A percentile compares a stretch with the other conserved stretches of the same genome.
Conservation (phyloP, 92 coral and sea anemone genomes). For the Porites divaricata region DNA sequence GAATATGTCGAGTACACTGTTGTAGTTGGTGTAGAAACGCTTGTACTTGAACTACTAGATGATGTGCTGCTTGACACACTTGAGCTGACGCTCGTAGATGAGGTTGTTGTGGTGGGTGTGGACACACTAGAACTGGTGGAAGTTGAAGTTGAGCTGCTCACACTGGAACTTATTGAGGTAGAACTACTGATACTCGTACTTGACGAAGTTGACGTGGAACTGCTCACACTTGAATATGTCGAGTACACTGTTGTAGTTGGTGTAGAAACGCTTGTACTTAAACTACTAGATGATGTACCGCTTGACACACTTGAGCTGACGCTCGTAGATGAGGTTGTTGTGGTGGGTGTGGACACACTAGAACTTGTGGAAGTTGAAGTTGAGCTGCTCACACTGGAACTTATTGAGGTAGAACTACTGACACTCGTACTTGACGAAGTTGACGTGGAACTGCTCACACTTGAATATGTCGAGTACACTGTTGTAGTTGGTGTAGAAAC, state of each 20-base stretch:
- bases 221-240: background rate
- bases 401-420: slow-evolving; percentile 27
- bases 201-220: background rate
- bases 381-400: slow-evolving; percentile 5
- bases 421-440: slow-evolving; percentile 26
- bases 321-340: background rate
- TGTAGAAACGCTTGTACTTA: slow-evolving; percentile 22
- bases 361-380: slow-evolving; percentile 1
- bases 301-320: background rate
- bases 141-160: background rate
- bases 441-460: slow-evolving; percentile 21
- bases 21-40: background rate
- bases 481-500: slow-evolving; percentile 8
- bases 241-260: slow-evolving; percentile 31
- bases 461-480: slow-evolving; percentile 14
- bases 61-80: background rate
- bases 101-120: slow-evolving; percentile 31
- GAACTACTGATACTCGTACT: slow-evolving; percentile 5
- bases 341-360: background rate
- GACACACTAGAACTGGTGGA: slow-evolving; percentile 25
- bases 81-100: slow-evolving; percentile 19
- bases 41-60: background rate
- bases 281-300: background rate
- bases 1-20: too few species aligned
- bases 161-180: too few species aligned